Percentiles rank a stretch among this genome's conserved stretches.
These are phyloP conservation scores for Mamestra brassicae DNA, from an alignment of 2,888 invertebrate genomes.

Conservation along the genomic window DNA sequence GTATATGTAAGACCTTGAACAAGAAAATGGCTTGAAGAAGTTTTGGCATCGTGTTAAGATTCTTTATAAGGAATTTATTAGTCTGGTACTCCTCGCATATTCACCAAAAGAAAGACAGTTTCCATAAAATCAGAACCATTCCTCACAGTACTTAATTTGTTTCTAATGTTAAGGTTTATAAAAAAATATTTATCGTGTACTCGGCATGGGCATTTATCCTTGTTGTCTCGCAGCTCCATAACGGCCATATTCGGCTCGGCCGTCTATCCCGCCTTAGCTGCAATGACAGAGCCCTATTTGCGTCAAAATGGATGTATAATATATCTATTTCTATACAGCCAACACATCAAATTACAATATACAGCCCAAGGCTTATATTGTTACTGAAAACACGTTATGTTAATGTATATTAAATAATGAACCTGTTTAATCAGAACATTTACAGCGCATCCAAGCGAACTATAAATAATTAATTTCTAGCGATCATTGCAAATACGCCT, in stretches of 20 bases:
- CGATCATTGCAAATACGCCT: conserved; percentile 63
- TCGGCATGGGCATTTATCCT: too few species aligned
- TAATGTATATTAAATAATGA: conserved; percentile 53
- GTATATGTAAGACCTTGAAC: conserved; percentile 15
- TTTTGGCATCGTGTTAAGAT: neutral
- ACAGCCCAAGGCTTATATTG: conserved; percentile 5
- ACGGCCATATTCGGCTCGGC: too few species aligned
- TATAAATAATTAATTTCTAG: conserved; percentile 64
- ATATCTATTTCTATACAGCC: neutral
- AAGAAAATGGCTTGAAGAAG: conserved; percentile 14
- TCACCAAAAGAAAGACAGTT: neutral
- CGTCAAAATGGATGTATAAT: neutral
- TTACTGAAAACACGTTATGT: conserved; percentile 48
- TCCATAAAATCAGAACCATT: too few species aligned
- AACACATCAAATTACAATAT: conserved; percentile 26
- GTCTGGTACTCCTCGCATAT: neutral
- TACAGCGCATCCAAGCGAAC: conserved; percentile 27
- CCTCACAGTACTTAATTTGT: too few species aligned
- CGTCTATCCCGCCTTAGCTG: too few species aligned
- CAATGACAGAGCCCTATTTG: neutral
- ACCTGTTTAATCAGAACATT: conserved; percentile 55
- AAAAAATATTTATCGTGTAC: too few species aligned
- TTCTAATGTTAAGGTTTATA: too few species aligned
- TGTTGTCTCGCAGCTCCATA: too few species aligned
- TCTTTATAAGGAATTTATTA: neutral